A percentile compares a stretch with the other conserved stretches of the same genome.
phyloP scores from a whole-genome alignment of 2,888 invertebrate species.

The Halictus ligatus region DNA sequence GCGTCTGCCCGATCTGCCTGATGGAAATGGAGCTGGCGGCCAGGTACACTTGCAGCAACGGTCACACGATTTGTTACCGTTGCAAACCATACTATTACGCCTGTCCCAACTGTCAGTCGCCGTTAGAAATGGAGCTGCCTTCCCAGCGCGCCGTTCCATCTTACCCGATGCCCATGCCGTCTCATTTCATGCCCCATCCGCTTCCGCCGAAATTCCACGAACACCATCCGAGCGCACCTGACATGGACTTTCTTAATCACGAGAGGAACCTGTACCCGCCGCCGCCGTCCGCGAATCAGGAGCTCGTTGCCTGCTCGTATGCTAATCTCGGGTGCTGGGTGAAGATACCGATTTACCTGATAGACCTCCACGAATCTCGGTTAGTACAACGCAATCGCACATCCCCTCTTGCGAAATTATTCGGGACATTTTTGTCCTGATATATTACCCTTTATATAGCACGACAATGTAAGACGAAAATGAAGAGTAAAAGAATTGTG shows the following conservation, averaged over 20 bases:
- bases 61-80: constrained; percentile 77
- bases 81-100: constrained; percentile 80
- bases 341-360: constrained; percentile 68
- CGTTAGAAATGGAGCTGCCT: constrained; percentile 66
- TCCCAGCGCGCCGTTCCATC: constrained; percentile 47
- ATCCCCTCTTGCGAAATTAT: too few species aligned
- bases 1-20: constrained; percentile 78
- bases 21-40: constrained; percentile 75
- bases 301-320: constrained; percentile 73
- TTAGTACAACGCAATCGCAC: constrained; percentile 32
- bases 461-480: too few species aligned
- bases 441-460: too few species aligned
- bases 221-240: constrained; percentile 74
- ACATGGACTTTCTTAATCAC: constrained; percentile 66
- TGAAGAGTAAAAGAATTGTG: too few species aligned
- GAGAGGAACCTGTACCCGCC: constrained; percentile 68
- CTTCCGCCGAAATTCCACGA: constrained; percentile 12
- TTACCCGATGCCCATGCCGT: constrained; percentile 62
- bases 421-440: too few species aligned
- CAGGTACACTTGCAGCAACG: constrained; percentile 75
- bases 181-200: constrained; percentile 71
- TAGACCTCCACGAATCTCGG: constrained; percentile 73
- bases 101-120: constrained; percentile 76
- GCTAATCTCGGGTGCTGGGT: constrained; percentile 76
- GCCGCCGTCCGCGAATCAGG: constrained; percentile 63